Percentiles rank a stretch among this genome's conserved stretches.
These are phyloP conservation scores for Agrilus biguttatus DNA, from an alignment of 2,888 invertebrate genomes.

Conservation along the genomic window DNA sequence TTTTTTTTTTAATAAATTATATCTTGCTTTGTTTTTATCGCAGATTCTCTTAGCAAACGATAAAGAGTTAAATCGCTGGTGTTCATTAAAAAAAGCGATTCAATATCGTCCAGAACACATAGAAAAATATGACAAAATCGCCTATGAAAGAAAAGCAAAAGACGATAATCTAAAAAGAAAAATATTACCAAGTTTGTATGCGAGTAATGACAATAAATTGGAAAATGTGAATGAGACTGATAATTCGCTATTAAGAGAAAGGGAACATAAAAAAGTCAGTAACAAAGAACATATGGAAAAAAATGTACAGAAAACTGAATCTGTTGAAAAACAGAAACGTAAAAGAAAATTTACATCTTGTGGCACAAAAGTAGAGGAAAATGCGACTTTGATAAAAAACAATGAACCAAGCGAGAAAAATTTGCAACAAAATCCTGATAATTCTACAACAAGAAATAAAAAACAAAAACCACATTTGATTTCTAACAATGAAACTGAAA, in stretches of 20 bases:
- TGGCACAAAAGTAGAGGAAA: slow-evolving; percentile 18
- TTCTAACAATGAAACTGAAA: slow-evolving; percentile 5
- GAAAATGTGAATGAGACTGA: slow-evolving; percentile 4
- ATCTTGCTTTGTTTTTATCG: slow-evolving; percentile 10
- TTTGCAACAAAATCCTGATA: slow-evolving; percentile 8
- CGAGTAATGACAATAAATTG: slow-evolving; percentile 19
- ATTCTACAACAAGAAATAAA: slow-evolving; percentile 7
- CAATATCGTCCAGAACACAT: slow-evolving; percentile 60
- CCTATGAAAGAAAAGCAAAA: slow-evolving; percentile 57
- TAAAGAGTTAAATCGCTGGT: slow-evolving; percentile 90
- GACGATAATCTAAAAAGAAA: slow-evolving; percentile 64
- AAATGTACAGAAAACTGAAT: slow-evolving; percentile 3
- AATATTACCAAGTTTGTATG: slow-evolving; percentile 64
- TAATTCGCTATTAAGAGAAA: slow-evolving; percentile 1
- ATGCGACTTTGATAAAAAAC: slow-evolving; percentile 7
- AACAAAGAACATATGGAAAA: slow-evolving; percentile 1
- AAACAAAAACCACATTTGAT: slow-evolving; percentile 7
- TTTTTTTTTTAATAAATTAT: too few relatives aligned
- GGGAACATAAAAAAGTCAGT: neutral
- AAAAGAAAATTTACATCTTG: slow-evolving; percentile 7
- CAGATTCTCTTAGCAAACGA: slow-evolving; percentile 86
- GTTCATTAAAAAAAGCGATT: slow-evolving; percentile 76
- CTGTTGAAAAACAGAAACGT: slow-evolving; percentile 6
- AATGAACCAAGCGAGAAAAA: slow-evolving; percentile 10
- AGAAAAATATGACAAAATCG: slow-evolving; percentile 66